Evolutionary conservation across 2,113 vertebrate genomes (phyloP), one percentile per base, ranked within the genome.

Genomic region (Cheilinus undulatus): DNA sequence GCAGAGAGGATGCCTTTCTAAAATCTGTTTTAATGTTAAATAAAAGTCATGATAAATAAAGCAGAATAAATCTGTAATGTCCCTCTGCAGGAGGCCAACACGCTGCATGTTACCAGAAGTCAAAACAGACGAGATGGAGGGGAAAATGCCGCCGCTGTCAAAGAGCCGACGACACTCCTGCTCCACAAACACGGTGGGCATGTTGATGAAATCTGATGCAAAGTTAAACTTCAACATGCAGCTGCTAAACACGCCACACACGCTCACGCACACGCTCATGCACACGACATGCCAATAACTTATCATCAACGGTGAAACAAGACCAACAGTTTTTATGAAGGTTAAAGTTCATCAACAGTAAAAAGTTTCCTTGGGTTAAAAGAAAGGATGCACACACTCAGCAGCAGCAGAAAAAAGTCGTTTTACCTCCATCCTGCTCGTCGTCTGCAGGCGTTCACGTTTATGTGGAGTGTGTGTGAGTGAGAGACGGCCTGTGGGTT

Each of bases 401-500:
- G 7, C 19, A 59, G 48, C 38, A 45, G 19, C 28, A 63, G 27
- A 85, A 15, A 54, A 74, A 72, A 52, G 19, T 66, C 38, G 45
- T 54, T 82, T 86, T 90, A 90, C 88, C 88, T 90, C 86, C 88
- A 90, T 90, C 80, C 84, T 83, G 82, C 80, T 54, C 2, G 53
- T 78, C 48, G 75, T 46, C 63, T 43, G 28, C 73, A 38, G 3
- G 69, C 66, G 32, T 62, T 66, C 59, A 70, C 46, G 52, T 40
- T 60, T 84, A 11, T 87, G 88, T 72, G 20, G 59, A 73, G 77
- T 80, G 30, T 65, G 82, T 89, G 82, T 68, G 73, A 62, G 69
- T n/a, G 36, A 28, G 64, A 43, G 73, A 13, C 52, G 56, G 77
- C 62, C 76, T 50, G 67, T 19, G 42, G 80, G 76, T 83, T 89